Percentiles rank a stretch among this genome's conserved stretches.
Conservation (phyloP, 2,888 invertebrate species). For the Tenthredo amoena region DNA sequence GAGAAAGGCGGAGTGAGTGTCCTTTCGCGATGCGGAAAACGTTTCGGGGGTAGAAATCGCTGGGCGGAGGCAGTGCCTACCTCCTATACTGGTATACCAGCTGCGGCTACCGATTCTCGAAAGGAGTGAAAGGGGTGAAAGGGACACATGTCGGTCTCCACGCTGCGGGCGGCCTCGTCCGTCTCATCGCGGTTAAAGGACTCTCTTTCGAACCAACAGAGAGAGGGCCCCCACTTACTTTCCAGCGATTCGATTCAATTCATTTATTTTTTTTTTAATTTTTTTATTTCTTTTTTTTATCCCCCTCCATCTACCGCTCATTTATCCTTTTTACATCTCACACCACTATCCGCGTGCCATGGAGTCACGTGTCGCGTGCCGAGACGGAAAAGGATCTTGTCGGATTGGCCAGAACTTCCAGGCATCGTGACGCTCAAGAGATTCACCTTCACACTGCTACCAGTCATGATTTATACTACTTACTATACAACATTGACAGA, state of each 20-base stretch:
- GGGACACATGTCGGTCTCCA: slow-evolving; percentile 45
- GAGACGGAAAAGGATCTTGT: slow-evolving; percentile 62
- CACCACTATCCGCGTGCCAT: slow-evolving; percentile 46
- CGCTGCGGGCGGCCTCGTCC: slow-evolving; percentile 47
- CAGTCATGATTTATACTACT: neutral
- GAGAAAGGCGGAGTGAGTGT: slow-evolving; percentile 46
- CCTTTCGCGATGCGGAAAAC: slow-evolving; percentile 51
- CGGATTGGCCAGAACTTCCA: slow-evolving; percentile 5
- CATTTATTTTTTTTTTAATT: neutral
- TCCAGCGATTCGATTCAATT: slow-evolving; percentile 41
- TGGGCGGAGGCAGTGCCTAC: slow-evolving; percentile 5
- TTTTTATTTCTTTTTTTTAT: neutral
- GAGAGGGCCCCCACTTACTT: neutral
- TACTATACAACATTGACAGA: neutral
- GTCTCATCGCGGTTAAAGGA: slow-evolving; percentile 35
- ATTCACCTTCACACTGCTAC: neutral
- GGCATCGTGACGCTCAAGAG: neutral
- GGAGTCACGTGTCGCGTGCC: slow-evolving; percentile 68
- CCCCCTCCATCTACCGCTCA: slow-evolving; percentile 48
- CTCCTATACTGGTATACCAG: neutral
- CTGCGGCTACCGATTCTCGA: slow-evolving; percentile 47
- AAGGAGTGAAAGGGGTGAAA: slow-evolving; percentile 52
- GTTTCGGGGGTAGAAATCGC: neutral
- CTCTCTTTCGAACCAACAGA: neutral
- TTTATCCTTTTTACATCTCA: slow-evolving; percentile 55